Conservation (phyloP, 2,113 vertebrate genomes). For the Xiphophorus couchianus region DNA sequence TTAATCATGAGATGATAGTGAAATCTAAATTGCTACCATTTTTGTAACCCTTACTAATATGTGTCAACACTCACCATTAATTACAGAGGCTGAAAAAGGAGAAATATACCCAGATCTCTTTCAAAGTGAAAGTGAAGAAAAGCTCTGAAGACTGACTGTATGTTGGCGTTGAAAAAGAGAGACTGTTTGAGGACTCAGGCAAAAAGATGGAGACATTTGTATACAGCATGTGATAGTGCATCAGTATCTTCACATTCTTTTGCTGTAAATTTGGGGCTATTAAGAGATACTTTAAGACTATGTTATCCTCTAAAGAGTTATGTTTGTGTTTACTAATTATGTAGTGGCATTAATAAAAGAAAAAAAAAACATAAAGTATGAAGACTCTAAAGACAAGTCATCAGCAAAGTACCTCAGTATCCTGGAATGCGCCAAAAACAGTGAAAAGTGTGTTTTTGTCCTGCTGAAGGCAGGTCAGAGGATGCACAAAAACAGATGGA, state of each 20-base stretch:
- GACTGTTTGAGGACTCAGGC: slow-evolving; percentile 37
- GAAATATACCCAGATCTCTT: slow-evolving; percentile 41
- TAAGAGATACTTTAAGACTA: neutral
- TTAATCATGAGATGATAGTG: neutral
- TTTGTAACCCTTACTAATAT: neutral
- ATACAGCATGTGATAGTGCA: neutral
- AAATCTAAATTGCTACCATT: neutral
- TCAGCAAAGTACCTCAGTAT: neutral
- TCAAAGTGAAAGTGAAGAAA: slow-evolving; percentile 54
- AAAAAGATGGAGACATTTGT: neutral
- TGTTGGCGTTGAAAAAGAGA: slow-evolving; percentile 42
- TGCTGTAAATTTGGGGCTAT: neutral
- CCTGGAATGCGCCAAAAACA: slow-evolving; percentile 37
- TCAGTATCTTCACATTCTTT: neutral
- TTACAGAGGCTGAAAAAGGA: slow-evolving; percentile 15
- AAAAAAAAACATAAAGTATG: neutral
- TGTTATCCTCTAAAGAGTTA: neutral
- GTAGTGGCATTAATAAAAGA: neutral
- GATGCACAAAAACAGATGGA: slow-evolving; percentile 1
- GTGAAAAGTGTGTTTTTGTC: slow-evolving; percentile 12
- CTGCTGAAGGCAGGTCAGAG: slow-evolving; percentile 34
- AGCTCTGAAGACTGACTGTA: slow-evolving; percentile 65
- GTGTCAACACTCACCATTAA: slow-evolving; percentile 5
- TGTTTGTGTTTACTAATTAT: neutral
- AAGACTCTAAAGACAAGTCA: slow-evolving; percentile 6